Evolutionary conservation across 2,113 vertebrate genomes (phyloP), one percentile per base, ranked within the genome.

Genomic region (Bothrops jararaca): DNA sequence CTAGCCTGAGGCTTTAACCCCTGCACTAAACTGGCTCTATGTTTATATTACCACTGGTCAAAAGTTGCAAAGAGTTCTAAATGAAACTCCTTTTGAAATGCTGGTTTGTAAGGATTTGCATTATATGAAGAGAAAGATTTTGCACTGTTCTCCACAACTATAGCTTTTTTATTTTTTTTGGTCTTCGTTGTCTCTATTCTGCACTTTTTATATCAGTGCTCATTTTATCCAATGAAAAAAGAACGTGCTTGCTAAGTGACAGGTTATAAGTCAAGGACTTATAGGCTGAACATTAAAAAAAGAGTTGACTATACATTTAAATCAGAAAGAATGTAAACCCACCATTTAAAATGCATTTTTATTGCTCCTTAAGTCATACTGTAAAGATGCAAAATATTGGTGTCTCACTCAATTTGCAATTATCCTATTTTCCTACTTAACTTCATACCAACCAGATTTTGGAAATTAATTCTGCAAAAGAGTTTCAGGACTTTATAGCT

Each of bases 41-140:
- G n/a, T 95, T 91, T 91, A 94, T 90, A 90, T 64, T 50, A 91
- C 64, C 91, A 87, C 11, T 48, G 88, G 24, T 93, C 53, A 74
- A 92, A 95, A 94, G 69, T 60, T n/a, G 26, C 53, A n/a, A 88
- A 89, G 60, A 42, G 87, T 18, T 80, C 42, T 92, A 50, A 89
- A 24, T 57, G 29, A 69, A 74, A 8, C 42, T 91, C 20, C 20
- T 85, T 87, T 15, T 87, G 42, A 87, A 50, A 50, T 86, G 24
- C 42, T 26, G n/a, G 57, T 10, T 12, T 13, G 48, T 26, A 90
- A 85, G 50, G n/a, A 39, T 13, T 23, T 22, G 53, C 24, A 39
- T 80, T 54, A 53, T 20, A 52, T 90, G 20, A 74, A 52, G 53
- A 23, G 64, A 39, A 64, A 64, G n/a, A 85, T 85, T 91, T 91